Percentiles rank a stretch among this genome's conserved stretches.
phyloP scores from a whole-genome alignment of 2,888 invertebrate species.

The Brachypterus glaber region DNA sequence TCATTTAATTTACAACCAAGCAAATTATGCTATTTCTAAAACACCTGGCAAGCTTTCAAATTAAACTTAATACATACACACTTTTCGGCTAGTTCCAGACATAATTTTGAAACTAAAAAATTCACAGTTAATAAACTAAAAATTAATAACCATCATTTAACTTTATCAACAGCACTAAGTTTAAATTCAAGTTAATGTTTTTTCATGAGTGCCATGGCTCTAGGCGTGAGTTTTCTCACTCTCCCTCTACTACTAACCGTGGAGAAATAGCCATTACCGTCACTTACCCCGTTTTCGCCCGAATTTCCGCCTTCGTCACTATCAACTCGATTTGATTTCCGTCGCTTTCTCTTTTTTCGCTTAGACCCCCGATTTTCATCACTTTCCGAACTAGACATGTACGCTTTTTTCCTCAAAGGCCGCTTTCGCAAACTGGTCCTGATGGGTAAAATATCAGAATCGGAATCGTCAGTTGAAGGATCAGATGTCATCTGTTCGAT shows the following conservation, averaged over 20 bases:
- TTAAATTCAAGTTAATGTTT: no score
- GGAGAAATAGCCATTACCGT: constrained; percentile 35
- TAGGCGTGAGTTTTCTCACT: constrained; percentile 70
- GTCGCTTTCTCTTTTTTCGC: constrained; percentile 25
- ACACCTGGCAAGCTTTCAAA: no score
- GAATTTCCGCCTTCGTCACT: no score
- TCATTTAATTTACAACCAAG: no score
- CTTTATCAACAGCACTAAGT: no score
- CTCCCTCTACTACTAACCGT: constrained; percentile 72
- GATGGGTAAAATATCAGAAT: constrained; percentile 7
- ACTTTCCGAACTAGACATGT: constrained; percentile 24
- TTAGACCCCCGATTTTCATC: constrained; percentile 17
- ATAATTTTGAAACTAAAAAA: no score
- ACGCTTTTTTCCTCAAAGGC: constrained; percentile 24
- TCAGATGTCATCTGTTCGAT: constrained; percentile 14
- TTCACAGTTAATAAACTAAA: no score
- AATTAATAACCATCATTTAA: no score
- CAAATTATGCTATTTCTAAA: no score
- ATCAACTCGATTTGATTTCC: constrained; percentile 21
- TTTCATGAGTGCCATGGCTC: no score
- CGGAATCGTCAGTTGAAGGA: constrained; percentile 11
- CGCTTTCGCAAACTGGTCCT: constrained; percentile 19
- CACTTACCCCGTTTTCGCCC: constrained; percentile 35
- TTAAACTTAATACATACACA: no score
- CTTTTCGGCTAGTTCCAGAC: no score